A percentile compares a stretch with the other conserved stretches of the same genome.
phyloP scores from a whole-genome alignment of 2,888 invertebrate species.

The Eledona agricola region DNA sequence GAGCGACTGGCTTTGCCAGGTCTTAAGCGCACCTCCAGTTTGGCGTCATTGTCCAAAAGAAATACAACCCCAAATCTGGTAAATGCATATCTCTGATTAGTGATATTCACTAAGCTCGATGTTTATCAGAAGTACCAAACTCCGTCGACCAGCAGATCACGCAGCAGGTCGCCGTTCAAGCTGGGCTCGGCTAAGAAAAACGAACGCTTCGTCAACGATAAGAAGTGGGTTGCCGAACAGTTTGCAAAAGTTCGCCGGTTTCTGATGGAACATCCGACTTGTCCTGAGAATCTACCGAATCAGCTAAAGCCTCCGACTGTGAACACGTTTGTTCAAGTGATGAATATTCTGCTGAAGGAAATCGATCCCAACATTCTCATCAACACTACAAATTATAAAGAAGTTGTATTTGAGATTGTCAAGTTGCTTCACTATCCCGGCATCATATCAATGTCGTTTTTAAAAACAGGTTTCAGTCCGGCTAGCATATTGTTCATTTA shows the following conservation, averaged over 20 bases:
- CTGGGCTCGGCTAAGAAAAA: too few species aligned
- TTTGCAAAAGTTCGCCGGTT: conserved; percentile 9
- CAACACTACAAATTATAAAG: conserved; percentile 20
- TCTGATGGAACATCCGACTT: conserved; percentile 7
- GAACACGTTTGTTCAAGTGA: conserved; percentile 12
- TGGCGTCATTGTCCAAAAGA: too few species aligned
- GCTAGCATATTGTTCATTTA: conserved; percentile 1
- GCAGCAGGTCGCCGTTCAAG: conserved; percentile 11
- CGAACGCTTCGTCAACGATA: conserved; percentile 3
- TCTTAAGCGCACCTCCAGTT: too few species aligned
- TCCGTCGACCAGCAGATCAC: conserved; percentile 3
- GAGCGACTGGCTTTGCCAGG: too few species aligned
- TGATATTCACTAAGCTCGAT: too few species aligned
- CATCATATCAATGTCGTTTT: conserved; percentile 8
- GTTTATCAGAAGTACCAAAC: too few species aligned
- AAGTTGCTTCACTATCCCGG: conserved; percentile 17
- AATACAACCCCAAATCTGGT: too few species aligned
- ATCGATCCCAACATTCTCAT: conserved; percentile 12
- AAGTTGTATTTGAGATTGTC: conserved; percentile 8
- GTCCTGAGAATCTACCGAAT: conserved; percentile 7
- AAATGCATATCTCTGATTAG: too few species aligned
- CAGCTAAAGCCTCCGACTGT: conserved; percentile 16
- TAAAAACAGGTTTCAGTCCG: conserved; percentile 16
- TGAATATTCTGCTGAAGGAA: conserved; percentile 13
- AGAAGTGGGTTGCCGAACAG: conserved; percentile 16